Evolutionary conservation across 2,888 invertebrate species (phyloP), one percentile per base, ranked within the genome.

Genomic region (Pandemis corylana): DNA sequence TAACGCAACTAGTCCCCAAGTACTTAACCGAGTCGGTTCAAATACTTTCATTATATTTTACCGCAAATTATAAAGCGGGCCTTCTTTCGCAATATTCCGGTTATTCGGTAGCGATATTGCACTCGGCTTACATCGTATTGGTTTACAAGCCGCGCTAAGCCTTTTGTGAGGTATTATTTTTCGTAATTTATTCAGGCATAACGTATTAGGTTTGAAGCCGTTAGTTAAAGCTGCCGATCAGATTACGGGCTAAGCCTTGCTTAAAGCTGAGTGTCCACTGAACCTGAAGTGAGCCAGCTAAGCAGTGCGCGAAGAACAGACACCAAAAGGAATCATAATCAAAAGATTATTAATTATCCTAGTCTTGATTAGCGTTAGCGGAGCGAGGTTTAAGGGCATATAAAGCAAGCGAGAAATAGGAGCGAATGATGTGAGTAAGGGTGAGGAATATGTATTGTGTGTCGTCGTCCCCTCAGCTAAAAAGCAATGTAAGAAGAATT

Each of bases 231-330:
- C 88, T 86, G 85, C 83, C 83, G 85, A 82, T 93, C 91, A 86
- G 85, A 90, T 93, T 92, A 91, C 93, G 80, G 82, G 86, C 84
- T 87, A 85, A 87, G 89, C 88, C 90, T 92, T 92, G 90, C 90
- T 90, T 91, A 91, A 36, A 36, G 28, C 28, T 36, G 28, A 36
- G 28, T 36, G 28, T 36, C 2, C 28, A 36, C 4, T 36, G 28
- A 4, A 36, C 28, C 28, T 36, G 28, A 36, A 36, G 28, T 36
- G 28, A 4, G 28, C 28, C 28, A 36, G 28, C 28, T 4, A 36
- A 36, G 28, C 28, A 36, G 28, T 36, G 28, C 4, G 28, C 28
- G 4, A 36, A 4, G 28, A 36, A 36, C 28, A 36, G 4, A 36
- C 28, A 1, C 28, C 28, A 36, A 36, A 2, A 2, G 28, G 2